These are phyloP conservation scores for Myotis davidii DNA, from an alignment of 2,113 vertebrate genomes.

Conservation along the genomic window DNA sequence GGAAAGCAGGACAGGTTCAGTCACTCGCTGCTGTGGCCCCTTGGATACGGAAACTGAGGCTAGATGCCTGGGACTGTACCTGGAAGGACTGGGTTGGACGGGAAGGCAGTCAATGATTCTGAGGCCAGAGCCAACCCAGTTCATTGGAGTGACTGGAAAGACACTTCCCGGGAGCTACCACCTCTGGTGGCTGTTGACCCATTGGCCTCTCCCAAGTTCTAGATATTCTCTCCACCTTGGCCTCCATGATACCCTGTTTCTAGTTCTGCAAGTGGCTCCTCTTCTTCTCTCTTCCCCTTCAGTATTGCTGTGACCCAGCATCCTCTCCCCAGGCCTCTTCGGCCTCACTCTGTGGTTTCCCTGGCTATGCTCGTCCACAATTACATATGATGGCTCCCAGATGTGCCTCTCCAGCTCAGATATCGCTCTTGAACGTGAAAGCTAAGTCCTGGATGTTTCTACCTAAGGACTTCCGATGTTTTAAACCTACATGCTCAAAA, in stretches of 20 bases:
- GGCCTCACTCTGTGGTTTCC: not conserved
- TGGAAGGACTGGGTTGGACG: not conserved
- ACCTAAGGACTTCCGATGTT: not conserved
- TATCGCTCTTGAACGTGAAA: not conserved
- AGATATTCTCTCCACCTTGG: not conserved
- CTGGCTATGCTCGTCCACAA: not conserved
- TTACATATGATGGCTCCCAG: not conserved
- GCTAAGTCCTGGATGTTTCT: not conserved
- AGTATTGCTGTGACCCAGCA: too few relatives aligned
- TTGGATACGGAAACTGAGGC: not conserved
- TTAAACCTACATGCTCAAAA: not conserved
- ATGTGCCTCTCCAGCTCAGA: not conserved
- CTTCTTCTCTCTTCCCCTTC: not conserved
- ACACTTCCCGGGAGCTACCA: not conserved
- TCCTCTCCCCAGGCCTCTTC: not conserved
- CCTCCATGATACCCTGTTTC: not conserved
- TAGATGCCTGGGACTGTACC: not conserved
- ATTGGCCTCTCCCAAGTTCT: not conserved
- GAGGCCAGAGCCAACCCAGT: not conserved
- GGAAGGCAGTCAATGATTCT: not conserved
- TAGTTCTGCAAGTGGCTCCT: not conserved
- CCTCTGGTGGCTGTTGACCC: not conserved
- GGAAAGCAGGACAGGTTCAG: not conserved
- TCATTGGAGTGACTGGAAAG: not conserved
- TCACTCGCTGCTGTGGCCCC: not conserved